Conservation (phyloP, 2,888 invertebrate genomes). For the Phyllotreta striolata region DNA sequence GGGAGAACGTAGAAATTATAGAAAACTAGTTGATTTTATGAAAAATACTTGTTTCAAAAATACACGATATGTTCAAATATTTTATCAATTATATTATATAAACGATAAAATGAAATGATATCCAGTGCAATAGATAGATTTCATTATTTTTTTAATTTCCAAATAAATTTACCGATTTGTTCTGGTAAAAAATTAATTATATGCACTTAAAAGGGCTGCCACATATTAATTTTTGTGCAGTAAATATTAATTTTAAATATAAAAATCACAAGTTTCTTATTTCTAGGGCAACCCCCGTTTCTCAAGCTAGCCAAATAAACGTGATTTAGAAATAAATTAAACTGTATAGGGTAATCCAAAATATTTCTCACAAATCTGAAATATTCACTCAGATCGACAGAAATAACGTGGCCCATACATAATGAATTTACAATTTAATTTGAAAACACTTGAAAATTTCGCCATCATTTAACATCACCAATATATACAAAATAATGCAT, state of each 20-base stretch:
- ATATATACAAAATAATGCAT: conserved; percentile 31
- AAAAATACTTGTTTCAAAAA: conserved; percentile 20
- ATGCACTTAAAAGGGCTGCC: conserved; percentile 19
- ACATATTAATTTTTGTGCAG: conserved; percentile 18
- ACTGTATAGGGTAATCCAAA: conserved; percentile 6
- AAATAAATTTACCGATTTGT: background rate
- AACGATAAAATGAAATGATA: conserved; percentile 21
- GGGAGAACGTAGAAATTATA: background rate
- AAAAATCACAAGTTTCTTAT: conserved; percentile 20
- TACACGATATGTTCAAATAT: conserved; percentile 20
- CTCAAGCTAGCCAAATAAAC: conserved; percentile 23
- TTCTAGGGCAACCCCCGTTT: conserved; percentile 15
- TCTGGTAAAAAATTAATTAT: background rate
- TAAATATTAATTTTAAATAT: conserved; percentile 17
- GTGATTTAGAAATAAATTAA: conserved; percentile 13
- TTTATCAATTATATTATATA: conserved; percentile 23
- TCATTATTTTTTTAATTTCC: conserved; percentile 6
- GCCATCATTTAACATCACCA: conserved; percentile 25
- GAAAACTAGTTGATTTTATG: conserved; percentile 21
- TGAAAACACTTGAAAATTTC: conserved; percentile 31
- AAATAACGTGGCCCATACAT: conserved; percentile 13
- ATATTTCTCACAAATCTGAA: background rate
- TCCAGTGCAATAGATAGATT: conserved; percentile 23
- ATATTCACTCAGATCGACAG: background rate
- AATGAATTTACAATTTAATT: conserved; percentile 29